Base-by-base conservation (phyloP, 2,113 vertebrate species). In the Charadrius vociferus region DNA sequence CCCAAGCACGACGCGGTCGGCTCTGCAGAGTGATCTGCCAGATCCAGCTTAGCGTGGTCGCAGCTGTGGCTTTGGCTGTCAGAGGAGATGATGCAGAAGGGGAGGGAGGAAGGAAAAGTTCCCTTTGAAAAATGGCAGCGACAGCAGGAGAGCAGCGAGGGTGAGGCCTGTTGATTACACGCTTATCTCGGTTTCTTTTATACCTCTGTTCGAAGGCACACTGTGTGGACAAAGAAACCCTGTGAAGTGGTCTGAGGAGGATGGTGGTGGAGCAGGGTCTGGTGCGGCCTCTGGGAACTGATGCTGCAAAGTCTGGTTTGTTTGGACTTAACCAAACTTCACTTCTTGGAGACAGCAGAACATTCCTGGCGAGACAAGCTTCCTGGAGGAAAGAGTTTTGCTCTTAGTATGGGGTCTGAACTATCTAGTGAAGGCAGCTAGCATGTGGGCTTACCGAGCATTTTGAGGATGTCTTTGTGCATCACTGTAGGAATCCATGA, bases 81-180 rank as follows among this genome's bases (percentile, higher is more conserved):
- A 62, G 39, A 39, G 63, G 62, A 78, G 73, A 34, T 3, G 41
- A 53, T 83, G 56, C 9, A 45, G 53, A 22, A 89, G 68, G 66
- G 63, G 83, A 59, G 79, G 58, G 62, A 92, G 89, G 93, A 93
- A 84, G 82, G 78, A 79, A 62, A 95, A 96, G 81, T 79, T 91
- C 45, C 50, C 66, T 83, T 92, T 88, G 96, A 92, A 95, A 96
- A 95, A 73, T 67, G 55, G 75, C 78, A 94, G 83, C 3, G 39
- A 30, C 71, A 87, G 91, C 90, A 86, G 94, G 91, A 86, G 93
- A 73, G 78, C 92, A 90, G 63, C 0, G 7, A 77, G 95, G 82
- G 71, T 66, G 92, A 94, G 87, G 88, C 61, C 86, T 96, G 32
- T 93, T 91, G 86, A 91, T 97, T 93, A 86, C 93, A 91, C 1